Evolutionary conservation across 2,797 vertebrate species (phyloP).

Genomic region (Muraenolepis orangiensis): DNA sequence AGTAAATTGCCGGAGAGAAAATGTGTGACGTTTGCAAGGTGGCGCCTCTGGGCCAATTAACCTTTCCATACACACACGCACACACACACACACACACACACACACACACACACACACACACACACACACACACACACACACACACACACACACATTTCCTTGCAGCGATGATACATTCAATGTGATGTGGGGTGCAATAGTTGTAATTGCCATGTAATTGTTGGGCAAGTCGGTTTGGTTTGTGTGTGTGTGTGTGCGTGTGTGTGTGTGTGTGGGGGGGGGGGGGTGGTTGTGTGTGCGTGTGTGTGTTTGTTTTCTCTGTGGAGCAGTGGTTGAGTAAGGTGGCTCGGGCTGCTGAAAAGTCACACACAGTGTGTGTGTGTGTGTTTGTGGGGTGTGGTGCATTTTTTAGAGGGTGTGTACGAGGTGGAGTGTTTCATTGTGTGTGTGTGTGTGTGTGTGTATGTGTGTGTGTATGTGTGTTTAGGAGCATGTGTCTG

Average conservation of each 20-base stretch:
- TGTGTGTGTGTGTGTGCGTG: no score
- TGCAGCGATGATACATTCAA: background rate
- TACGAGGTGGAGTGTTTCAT: constrained; percentile 14
- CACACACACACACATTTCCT: background rate
- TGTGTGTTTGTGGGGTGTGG: background rate
- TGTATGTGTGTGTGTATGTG: no score
- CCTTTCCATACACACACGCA: constrained; percentile 64
- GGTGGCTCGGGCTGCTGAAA: constrained; percentile 22
- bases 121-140: constrained; percentile 23
- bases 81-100: constrained; percentile 37
- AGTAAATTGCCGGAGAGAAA: constrained; percentile 58
- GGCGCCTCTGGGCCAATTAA: constrained; percentile 63
- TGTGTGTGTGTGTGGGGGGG: no score
- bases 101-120: constrained; percentile 23
- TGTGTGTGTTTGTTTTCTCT: no score
- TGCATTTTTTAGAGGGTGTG: background rate
- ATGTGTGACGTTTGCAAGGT: constrained; percentile 55
- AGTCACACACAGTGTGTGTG: background rate
- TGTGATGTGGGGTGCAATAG: constrained; percentile 4
- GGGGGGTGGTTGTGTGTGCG: no score
- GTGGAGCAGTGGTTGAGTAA: no score
- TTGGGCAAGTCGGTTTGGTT: constrained; percentile 35
- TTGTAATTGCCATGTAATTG: constrained; percentile 45
- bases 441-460: no score
- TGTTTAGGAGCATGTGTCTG: background rate